Evolutionary conservation across 2,797 vertebrate species (phyloP).

Genomic region (Molossus alvarezi): DNA sequence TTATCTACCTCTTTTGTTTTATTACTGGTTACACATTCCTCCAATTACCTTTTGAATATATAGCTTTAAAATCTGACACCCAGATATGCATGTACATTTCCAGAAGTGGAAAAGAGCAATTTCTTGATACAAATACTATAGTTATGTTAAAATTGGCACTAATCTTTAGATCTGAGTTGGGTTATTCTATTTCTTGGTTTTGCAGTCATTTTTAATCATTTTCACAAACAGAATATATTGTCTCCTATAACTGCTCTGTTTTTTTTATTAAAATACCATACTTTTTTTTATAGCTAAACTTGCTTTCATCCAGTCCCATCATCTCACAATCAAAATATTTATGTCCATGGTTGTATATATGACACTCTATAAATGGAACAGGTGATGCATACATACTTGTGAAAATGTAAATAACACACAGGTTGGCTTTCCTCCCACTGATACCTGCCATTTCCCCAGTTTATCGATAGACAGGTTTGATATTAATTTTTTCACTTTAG

Average conservation of each 20-base stretch:
- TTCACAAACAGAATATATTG: neutral
- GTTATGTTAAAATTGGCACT: neutral
- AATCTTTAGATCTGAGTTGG: neutral
- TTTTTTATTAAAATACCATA: neutral
- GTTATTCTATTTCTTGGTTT: neutral
- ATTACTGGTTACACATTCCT: neutral
- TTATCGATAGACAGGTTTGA: neutral
- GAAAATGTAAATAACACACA: neutral
- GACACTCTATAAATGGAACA: neutral
- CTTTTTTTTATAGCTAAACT: neutral
- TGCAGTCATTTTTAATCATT: neutral
- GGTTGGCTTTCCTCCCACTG: neutral
- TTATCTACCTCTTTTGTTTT: neutral
- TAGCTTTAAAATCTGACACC: neutral
- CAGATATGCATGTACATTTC: neutral
- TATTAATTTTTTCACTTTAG: neutral
- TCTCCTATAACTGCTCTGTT: neutral
- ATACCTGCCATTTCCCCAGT: neutral
- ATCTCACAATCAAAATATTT: neutral
- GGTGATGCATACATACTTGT: neutral
- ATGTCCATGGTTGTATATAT: neutral
- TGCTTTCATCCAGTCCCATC: neutral
- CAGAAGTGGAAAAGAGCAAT: neutral
- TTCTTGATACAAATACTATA: neutral
- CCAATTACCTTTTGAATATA: neutral